Base-by-base conservation (phyloP, 2,888 invertebrate genomes). In the Mongoloraphidia duomilia region DNA sequence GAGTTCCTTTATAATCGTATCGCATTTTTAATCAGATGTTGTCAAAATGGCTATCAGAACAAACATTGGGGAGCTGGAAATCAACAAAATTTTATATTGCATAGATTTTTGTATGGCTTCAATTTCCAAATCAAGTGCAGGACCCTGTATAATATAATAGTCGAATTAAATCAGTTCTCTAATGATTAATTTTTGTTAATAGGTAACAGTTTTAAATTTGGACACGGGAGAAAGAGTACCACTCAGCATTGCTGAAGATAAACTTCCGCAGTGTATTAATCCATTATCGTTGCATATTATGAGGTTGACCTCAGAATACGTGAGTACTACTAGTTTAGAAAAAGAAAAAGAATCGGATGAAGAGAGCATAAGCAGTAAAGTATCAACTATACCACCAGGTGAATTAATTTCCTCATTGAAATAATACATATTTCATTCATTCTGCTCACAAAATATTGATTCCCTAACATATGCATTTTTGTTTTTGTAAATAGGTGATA, bases 271-370 rank as follows among this genome's bases (percentile, higher is more conserved):
- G 62, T 87, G 91, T 65, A 84, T 92, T 63, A 95, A 96, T 73
- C 96, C 95, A 4, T 74, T 96, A 50, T 91, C 92, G 14, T 71
- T 95, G 56, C 95, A 96, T 68, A 94, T 96, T 64, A 91, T 95
- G 83, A 75, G 92, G 52, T 72, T 92, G 50, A 92, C 92, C 0
- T 89, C 91, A 0, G 91, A 94, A 69, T 94, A 91, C 65, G 85
- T 88, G 58, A 85, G 81, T 55, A 79, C 64, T 46, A 65, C 65
- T 34, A 76, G 73, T 57, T 65, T 76, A 57, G 77, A 77, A 53
- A 77, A 77, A 55, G 79, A 79, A 53, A 82, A 82, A 59, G 84
- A 85, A 61, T 82, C 83, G 10, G 85, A 86, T 60, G 85, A 85
- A 59, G 84, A 85, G 59, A 83, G 82, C 53, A 74, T 82, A 1